These are phyloP conservation scores for Nipponacmea schrenckii DNA, from an alignment of 2,888 invertebrate genomes.

Conservation along the genomic window DNA sequence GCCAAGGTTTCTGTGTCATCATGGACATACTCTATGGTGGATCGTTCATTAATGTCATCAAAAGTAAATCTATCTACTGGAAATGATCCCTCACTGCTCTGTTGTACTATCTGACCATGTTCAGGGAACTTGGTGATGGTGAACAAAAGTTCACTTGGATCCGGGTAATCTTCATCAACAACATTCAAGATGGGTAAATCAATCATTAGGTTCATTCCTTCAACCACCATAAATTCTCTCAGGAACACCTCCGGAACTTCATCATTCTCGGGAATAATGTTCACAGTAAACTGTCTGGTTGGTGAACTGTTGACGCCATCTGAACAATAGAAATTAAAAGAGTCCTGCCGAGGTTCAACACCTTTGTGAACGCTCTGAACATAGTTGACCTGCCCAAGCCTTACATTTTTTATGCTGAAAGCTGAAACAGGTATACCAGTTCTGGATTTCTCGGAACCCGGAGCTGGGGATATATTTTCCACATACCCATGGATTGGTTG, in stretches of 20 bases:
- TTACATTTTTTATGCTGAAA: constrained; percentile 60
- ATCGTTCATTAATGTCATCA: constrained; percentile 58
- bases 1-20: constrained; percentile 65
- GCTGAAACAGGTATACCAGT: constrained; percentile 61
- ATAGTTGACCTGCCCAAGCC: constrained; percentile 59
- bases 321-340: constrained; percentile 61
- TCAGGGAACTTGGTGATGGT: constrained; percentile 52
- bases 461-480: constrained; percentile 63
- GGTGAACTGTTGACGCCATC: constrained; percentile 65
- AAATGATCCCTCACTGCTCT: constrained; percentile 55
- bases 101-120: constrained; percentile 63
- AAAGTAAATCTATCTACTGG: constrained; percentile 59
- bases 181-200: constrained; percentile 65
- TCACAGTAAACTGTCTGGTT: constrained; percentile 47
- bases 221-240: constrained; percentile 64
- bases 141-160: constrained; percentile 55
- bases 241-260: constrained; percentile 64
- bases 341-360: constrained; percentile 62
- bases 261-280: constrained; percentile 65
- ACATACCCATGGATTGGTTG: constrained; percentile 65
- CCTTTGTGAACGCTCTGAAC: constrained; percentile 67
- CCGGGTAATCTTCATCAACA: constrained; percentile 62
- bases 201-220: constrained; percentile 65
- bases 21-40: constrained; percentile 66
- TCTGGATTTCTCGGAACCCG: constrained; percentile 61